Evolutionary conservation across 2,113 vertebrate genomes (phyloP), one percentile per base, ranked within the genome.

Genomic region (Chrysochloris asiatica): DNA sequence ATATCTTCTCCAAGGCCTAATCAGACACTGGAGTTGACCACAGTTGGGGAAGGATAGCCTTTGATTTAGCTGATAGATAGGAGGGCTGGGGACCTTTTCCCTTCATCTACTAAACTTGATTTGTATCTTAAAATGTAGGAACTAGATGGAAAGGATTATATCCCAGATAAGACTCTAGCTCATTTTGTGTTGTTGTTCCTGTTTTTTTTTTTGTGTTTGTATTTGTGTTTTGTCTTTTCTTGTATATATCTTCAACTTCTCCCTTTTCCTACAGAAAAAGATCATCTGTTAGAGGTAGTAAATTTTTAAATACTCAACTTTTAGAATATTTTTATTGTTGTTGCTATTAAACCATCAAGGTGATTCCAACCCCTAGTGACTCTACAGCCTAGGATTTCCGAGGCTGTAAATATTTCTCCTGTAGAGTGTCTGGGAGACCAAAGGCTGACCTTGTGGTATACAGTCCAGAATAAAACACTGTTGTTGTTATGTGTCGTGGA

Each of bases 271-370:
- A 69, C 0, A 86, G 30, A 61, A 83, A 82, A 84, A 78, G 24
- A 75, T 63, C 47, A 61, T n/a, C 77, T 89, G 65, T 78, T 47
- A 56, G 36, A 67, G 17, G 3, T 17, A 47, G n/a, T 30, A 8
- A 21, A 50, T 88, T 90, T 76, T 85, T 88, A 85, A 75, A 77
- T 43, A 88, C 92, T 22, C 30, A 87, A 71, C 22, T 93, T 92
- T 78, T 47, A 91, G 93, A 96, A 95, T 8, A 67, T 22, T 56
- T 56, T 22, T n/a, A n/a, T n/a, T n/a, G n/a, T n/a, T n/a, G n/a
- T n/a, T n/a, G n/a, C n/a, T n/a, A n/a, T n/a, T n/a, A n/a, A n/a
- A n/a, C n/a, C n/a, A n/a, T n/a, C n/a, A n/a, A n/a, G n/a, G n/a
- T n/a, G n/a, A n/a, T n/a, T n/a, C n/a, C n/a, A n/a, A n/a, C n/a